These are phyloP conservation scores for Morelia viridis DNA, from an alignment of 2,797 vertebrate genomes.

Conservation along the genomic window DNA sequence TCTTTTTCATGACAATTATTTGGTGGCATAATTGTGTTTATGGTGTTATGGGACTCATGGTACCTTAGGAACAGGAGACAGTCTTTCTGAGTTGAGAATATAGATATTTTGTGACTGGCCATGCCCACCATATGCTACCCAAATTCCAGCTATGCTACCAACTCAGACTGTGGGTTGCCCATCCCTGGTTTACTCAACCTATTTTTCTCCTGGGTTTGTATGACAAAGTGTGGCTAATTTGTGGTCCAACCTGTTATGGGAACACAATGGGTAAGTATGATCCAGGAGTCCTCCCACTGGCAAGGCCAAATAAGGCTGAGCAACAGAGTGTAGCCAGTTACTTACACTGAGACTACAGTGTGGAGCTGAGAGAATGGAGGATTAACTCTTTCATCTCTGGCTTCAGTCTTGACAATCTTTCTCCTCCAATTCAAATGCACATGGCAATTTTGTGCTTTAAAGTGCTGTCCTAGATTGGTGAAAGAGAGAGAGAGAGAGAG, in stretches of 20 bases:
- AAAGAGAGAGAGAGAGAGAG: neutral
- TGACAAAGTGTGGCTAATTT: neutral
- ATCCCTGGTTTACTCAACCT: neutral
- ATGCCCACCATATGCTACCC: too few species aligned
- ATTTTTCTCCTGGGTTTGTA: neutral
- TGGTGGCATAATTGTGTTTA: constrained; percentile 22
- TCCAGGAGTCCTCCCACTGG: neutral
- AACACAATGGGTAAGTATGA: neutral
- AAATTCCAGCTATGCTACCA: too few species aligned
- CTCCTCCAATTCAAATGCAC: neutral
- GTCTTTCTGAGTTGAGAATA: neutral
- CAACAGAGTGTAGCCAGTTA: neutral
- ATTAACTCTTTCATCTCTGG: neutral
- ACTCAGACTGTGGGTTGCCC: neutral
- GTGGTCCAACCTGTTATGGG: neutral
- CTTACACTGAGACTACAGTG: neutral
- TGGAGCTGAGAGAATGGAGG: neutral
- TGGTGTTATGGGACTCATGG: neutral
- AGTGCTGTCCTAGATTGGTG: neutral
- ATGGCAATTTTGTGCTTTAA: neutral
- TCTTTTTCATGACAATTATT: neutral
- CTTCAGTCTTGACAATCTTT: neutral
- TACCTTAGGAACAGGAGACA: neutral
- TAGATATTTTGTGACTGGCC: too few species aligned
- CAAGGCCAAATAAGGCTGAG: neutral